These are phyloP conservation scores for Synodontis membranacea DNA, from an alignment of 2,113 vertebrate species.

Conservation along the genomic window DNA sequence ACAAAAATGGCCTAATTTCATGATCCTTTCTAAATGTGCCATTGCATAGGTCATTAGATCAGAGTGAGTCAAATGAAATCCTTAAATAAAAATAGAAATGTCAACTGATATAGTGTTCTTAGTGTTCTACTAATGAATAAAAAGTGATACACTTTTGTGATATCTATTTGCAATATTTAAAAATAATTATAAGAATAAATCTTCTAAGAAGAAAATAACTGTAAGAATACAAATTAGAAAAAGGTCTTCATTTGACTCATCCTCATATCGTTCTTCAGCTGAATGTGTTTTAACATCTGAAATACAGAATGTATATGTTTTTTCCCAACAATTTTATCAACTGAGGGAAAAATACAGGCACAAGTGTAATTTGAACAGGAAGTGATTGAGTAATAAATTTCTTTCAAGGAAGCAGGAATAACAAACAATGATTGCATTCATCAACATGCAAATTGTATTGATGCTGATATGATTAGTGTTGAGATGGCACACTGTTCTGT, in stretches of 20 bases:
- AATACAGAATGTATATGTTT: neutral
- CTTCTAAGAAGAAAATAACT: too few relatives aligned
- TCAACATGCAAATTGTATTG: neutral
- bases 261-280: neutral
- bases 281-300: neutral
- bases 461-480: neutral
- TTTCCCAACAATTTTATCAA: neutral
- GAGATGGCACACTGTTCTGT: neutral
- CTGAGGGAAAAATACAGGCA: neutral
- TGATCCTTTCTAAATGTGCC: neutral
- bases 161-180: neutral
- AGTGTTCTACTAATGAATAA: neutral
- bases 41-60: neutral
- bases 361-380: neutral
- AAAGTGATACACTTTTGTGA: neutral
- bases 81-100: neutral
- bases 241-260: neutral
- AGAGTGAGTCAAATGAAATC: neutral
- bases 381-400: neutral
- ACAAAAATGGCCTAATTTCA: neutral
- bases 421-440: neutral
- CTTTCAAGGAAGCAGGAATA: slow-evolving; percentile 1
- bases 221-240: neutral
- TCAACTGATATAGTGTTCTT: neutral
- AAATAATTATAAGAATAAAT: neutral